phyloP scores from a whole-genome alignment of 2,888 invertebrate species.

The Morinoia aosen region DNA sequence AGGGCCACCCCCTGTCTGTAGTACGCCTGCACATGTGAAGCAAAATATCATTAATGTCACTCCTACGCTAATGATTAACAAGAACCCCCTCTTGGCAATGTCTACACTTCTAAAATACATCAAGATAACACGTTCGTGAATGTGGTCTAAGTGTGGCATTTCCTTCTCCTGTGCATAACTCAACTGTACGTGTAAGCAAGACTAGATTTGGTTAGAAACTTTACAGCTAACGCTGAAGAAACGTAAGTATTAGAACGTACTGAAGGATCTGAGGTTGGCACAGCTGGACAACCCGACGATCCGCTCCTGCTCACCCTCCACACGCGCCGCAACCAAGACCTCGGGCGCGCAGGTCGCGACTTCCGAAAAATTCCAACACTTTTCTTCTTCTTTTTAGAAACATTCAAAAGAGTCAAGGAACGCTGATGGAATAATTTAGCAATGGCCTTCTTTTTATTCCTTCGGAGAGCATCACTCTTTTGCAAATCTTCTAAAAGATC shows the following conservation, averaged over 20 bases:
- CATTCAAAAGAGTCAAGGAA: neutral
- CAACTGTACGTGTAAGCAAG: neutral
- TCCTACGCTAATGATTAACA: neutral
- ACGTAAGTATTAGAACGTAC: neutral
- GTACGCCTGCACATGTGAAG: slow-evolving; percentile 74
- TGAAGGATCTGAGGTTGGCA: neutral
- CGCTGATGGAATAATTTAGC: neutral
- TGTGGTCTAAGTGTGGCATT: neutral
- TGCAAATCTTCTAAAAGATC: slow-evolving; percentile 34
- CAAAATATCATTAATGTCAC: neutral
- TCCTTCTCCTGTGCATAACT: neutral
- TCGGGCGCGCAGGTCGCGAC: neutral
- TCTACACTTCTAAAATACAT: too few relatives aligned
- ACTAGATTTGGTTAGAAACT: neutral
- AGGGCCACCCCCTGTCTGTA: slow-evolving; percentile 88
- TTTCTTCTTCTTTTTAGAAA: neutral
- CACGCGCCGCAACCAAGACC: neutral
- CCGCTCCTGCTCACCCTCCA: neutral
- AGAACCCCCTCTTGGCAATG: too few relatives aligned
- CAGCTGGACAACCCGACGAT: neutral
- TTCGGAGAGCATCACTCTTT: neutral
- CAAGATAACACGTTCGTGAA: too few relatives aligned
- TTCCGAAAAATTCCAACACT: neutral
- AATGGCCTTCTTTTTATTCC: neutral
- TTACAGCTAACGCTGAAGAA: neutral